Conservation (phyloP, 1,140 invertebrate species). For the Ceratoteleas bidentatus region DNA sequence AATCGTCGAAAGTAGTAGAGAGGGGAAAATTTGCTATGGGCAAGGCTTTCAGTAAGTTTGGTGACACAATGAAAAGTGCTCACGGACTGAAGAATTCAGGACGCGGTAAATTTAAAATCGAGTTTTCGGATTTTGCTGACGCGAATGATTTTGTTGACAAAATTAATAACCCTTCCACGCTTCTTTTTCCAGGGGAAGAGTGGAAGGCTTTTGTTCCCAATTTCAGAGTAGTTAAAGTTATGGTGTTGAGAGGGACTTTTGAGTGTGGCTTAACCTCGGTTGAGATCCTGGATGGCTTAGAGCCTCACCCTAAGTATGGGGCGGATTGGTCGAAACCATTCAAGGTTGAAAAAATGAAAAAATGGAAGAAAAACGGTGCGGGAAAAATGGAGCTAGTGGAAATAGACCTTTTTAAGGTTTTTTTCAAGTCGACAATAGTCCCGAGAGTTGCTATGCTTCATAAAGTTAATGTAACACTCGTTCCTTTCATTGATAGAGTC, state of each 20-base stretch:
- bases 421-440: constrained; percentile 2
- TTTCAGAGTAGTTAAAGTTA: constrained; percentile 8
- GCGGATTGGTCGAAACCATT: constrained; percentile 10
- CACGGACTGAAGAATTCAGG: neutral
- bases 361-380: neutral
- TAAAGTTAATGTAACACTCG: neutral
- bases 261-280: constrained; percentile 1
- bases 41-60: neutral
- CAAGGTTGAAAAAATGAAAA: constrained; percentile 23
- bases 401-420: constrained; percentile 14
- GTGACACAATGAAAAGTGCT: neutral
- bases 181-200: neutral
- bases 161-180: neutral
- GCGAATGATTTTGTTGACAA: constrained; percentile 6
- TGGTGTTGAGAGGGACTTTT: constrained; percentile 16
- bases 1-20: neutral
- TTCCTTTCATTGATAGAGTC: constrained; percentile 10
- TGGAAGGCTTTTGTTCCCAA: constrained; percentile 20
- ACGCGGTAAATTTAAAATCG: constrained; percentile 7
- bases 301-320: constrained; percentile 2
- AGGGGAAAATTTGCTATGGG: constrained; percentile 1
- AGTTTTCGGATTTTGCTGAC: constrained; percentile 1
- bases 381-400: neutral
- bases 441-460: constrained; percentile 8
- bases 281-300: constrained; percentile 3